phyloP scores from a whole-genome alignment of 2,113 vertebrate genomes.

The Manacus vitellinus region DNA sequence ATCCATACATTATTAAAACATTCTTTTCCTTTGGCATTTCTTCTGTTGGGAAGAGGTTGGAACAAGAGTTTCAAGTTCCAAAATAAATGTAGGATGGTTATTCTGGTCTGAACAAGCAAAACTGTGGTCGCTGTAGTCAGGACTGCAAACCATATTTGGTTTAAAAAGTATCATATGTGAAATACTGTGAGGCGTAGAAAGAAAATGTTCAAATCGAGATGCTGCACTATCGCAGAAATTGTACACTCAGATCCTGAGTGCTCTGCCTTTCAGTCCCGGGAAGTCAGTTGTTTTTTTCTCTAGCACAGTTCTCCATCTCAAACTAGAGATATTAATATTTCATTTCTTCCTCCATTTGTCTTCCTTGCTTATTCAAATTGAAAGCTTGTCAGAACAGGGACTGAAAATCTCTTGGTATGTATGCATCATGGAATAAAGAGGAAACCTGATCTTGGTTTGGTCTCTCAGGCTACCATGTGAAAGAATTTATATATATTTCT shows the following conservation, averaged over 20 bases:
- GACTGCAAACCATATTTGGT: conserved; percentile 8
- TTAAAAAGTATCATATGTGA: not conserved
- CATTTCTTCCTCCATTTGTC: conserved; percentile 48
- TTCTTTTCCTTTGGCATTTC: conserved; percentile 50
- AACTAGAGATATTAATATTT: conserved; percentile 56
- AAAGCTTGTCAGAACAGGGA: conserved; percentile 61
- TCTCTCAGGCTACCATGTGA: not conserved
- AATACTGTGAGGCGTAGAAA: not conserved
- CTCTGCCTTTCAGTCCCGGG: not conserved
- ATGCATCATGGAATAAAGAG: conserved; percentile 28
- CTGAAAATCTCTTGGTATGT: conserved; percentile 58
- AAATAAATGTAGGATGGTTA: conserved; percentile 40
- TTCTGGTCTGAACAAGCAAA: conserved; percentile 61
- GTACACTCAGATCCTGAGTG: not conserved
- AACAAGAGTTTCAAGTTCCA: conserved; percentile 60
- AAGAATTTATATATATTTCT: not conserved
- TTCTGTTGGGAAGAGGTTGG: conserved; percentile 9
- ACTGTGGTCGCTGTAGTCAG: conserved; percentile 13
- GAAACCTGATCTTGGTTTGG: conserved; percentile 35
- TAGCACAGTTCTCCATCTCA: not conserved
- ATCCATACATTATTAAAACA: not conserved
- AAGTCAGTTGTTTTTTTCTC: conserved; percentile 27
- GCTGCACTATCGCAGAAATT: not conserved
- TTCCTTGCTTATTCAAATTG: conserved; percentile 58
- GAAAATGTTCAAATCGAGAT: not conserved